A percentile compares a stretch with the other conserved stretches of the same genome.
Conservation (phyloP, 2,888 invertebrate species). For the Drosophila anomalipes region DNA sequence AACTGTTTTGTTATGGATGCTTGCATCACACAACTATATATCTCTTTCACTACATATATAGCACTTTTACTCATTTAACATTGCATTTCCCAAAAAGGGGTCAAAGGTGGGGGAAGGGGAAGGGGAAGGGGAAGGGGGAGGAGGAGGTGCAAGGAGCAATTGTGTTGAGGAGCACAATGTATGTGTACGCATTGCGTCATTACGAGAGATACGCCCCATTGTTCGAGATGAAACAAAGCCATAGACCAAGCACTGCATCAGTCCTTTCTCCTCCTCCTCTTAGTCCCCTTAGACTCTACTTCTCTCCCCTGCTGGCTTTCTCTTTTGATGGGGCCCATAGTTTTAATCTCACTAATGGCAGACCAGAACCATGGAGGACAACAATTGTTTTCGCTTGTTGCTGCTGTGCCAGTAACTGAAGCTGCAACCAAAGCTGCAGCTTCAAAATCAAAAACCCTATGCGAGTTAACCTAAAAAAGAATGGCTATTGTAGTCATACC, state of each 20-base stretch:
- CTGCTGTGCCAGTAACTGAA: constrained; percentile 7
- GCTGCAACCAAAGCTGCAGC: constrained; percentile 15
- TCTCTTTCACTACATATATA: constrained; percentile 35
- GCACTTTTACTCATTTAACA: constrained; percentile 1
- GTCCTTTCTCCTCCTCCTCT: constrained; percentile 21
- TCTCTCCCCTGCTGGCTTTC: constrained; percentile 4
- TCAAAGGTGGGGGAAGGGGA: too few relatives aligned
- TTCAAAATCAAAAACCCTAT: constrained; percentile 37
- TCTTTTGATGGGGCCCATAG: constrained; percentile 52
- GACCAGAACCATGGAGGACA: constrained; percentile 12
- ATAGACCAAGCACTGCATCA: constrained; percentile 56
- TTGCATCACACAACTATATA: constrained; percentile 60
- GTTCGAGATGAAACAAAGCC: constrained; percentile 61
- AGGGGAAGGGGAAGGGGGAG: too few relatives aligned
- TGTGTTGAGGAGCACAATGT: constrained; percentile 60
- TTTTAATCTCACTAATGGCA: constrained; percentile 80
- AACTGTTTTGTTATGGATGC: constrained; percentile 73
- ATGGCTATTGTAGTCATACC: background rate
- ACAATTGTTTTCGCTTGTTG: constrained; percentile 42
- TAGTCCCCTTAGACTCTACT: background rate
- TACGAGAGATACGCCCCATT: constrained; percentile 72
- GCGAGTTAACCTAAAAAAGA: constrained; percentile 12
- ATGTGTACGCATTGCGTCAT: constrained; percentile 77
- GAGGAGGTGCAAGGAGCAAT: constrained; percentile 18
- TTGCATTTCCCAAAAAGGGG: constrained; percentile 7